phyloP scores from a whole-genome alignment of 2,113 vertebrate genomes.

The Phalacrocorax brasilianus region DNA sequence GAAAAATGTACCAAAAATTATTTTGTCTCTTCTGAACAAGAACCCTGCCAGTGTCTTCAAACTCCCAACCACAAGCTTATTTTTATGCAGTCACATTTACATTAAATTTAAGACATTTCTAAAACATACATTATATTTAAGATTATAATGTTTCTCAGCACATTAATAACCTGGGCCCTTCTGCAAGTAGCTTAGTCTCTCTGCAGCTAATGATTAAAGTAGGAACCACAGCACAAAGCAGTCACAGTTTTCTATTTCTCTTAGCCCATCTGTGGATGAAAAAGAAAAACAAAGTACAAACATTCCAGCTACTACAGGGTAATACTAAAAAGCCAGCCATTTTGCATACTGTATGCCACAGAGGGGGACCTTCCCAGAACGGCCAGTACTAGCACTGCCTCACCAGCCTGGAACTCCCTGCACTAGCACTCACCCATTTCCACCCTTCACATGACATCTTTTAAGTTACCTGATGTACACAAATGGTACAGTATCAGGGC shows the following conservation, averaged over 20 bases:
- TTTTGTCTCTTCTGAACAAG: background rate
- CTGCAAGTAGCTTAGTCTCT: background rate
- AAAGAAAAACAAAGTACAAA: background rate
- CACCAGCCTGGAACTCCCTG: background rate
- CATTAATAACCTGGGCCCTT: background rate
- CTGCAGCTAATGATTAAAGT: background rate
- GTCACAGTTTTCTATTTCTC: background rate
- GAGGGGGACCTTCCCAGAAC: background rate
- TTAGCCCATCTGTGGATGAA: background rate
- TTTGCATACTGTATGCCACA: rapidly evolving
- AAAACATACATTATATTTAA: background rate
- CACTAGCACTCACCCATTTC: background rate
- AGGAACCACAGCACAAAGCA: background rate
- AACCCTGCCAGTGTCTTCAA: background rate
- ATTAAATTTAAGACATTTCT: background rate
- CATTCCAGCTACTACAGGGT: background rate
- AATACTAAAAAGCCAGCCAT: background rate
- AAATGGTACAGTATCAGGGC: rapidly evolving
- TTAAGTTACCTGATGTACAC: rapidly evolving
- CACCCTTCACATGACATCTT: rapidly evolving
- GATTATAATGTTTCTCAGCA: background rate
- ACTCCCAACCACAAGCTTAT: background rate
- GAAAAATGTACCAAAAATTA: background rate
- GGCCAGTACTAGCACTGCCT: background rate
- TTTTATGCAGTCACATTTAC: background rate